Base-by-base conservation (phyloP, 2,797 vertebrate genomes). In the Catamblyrhynchus diadema region DNA sequence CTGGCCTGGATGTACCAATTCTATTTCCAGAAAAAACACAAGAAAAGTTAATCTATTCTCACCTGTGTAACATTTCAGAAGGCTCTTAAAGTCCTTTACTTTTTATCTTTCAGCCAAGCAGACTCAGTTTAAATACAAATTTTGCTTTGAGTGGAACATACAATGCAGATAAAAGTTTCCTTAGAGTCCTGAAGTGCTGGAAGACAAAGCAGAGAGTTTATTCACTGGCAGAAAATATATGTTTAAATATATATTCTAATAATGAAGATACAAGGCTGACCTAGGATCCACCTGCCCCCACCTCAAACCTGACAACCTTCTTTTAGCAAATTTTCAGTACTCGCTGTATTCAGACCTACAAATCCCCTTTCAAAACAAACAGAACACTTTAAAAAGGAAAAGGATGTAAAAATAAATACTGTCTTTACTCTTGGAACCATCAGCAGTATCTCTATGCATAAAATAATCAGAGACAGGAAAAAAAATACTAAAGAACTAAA, bases 401-500 rank as follows among this genome's bases (percentile, higher is more conserved):
- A 91, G 4, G 23, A 65, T 79, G 10, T 30, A 91, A 88, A 90
- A 88, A 86, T 59, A 88, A 94, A 78, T 25, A 60, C 16, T 45
- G 23, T 35, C 44, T 81, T 92, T 79, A 60, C 44, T 73, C 80
- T 73, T 91, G 80, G 75, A 96, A 83, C 27, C n/a, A 70, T 59
- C 41, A 81, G 14, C 33, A 64, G 37, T 83, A 81, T 84, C 75
- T 88, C 62, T 84, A 39, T 81, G 45, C 35, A 57, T 86, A 84
- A 94, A 93, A 86, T 70, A 93, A 74, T 66, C 66, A 93, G 57
- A 72, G 79, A 50, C 27, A 60, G 70, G 47, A 93, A 86, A 73
- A 85, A 81, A 80, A 67, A 71, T 62, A 83, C 28, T 91, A 70
- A 82, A 86, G 75, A 86, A 93, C 41, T 88, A 95, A 96, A 66